Conservation (phyloP, 2,888 invertebrate genomes). For the Drosophila hamatofila region DNA sequence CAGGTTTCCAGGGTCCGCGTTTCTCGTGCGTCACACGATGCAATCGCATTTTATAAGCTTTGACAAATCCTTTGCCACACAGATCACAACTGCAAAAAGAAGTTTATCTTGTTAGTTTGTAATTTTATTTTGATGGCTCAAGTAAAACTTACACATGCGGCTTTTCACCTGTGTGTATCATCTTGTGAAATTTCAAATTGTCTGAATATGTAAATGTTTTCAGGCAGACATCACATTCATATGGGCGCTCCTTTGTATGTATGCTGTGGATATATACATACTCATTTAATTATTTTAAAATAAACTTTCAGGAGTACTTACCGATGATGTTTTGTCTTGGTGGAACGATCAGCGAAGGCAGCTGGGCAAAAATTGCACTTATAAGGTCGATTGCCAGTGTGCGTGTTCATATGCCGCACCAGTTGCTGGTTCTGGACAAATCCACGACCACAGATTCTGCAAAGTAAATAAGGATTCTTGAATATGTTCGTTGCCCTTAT, state of each 20-base stretch:
- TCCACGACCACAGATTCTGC: slow-evolving; percentile 83
- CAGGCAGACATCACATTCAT: slow-evolving; percentile 82
- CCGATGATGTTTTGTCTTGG: slow-evolving; percentile 85
- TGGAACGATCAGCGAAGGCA: slow-evolving; percentile 85
- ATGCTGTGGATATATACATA: slow-evolving; percentile 55
- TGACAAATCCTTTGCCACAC: slow-evolving; percentile 82
- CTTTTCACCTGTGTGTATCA: slow-evolving; percentile 84
- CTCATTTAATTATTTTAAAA: background rate
- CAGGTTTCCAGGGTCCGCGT: slow-evolving; percentile 56
- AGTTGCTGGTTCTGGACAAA: slow-evolving; percentile 85
- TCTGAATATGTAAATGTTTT: slow-evolving; percentile 84
- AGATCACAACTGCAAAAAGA: slow-evolving; percentile 72
- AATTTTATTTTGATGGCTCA: background rate
- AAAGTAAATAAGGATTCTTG: background rate
- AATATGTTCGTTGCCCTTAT: background rate
- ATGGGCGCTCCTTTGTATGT: slow-evolving; percentile 84
- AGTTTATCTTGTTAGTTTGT: background rate
- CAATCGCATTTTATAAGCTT: slow-evolving; percentile 81
- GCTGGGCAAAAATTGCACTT: slow-evolving; percentile 84
- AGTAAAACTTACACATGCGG: slow-evolving; percentile 78
- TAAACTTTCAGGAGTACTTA: slow-evolving; percentile 21
- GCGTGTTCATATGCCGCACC: slow-evolving; percentile 85
- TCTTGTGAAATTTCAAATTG: slow-evolving; percentile 83
- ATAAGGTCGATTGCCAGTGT: slow-evolving; percentile 85
- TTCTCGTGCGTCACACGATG: slow-evolving; percentile 80